Percentiles rank a stretch among this genome's conserved stretches.
Conservation (phyloP, 2,113 vertebrate species). For the Pseudonaja textilis region DNA sequence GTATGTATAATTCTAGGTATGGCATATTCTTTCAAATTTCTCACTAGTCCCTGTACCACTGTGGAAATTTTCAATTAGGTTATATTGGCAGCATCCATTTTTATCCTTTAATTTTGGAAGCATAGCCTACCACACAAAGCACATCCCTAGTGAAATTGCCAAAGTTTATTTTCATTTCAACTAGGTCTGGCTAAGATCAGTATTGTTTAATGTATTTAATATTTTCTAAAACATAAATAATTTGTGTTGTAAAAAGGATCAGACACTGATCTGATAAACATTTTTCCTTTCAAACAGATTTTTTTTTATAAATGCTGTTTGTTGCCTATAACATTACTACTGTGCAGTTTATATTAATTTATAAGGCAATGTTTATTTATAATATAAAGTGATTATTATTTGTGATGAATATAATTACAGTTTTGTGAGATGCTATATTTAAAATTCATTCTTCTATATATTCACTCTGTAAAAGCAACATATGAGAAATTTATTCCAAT, state of each 20-base stretch:
- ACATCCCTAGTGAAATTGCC: not conserved
- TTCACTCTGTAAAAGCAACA: not conserved
- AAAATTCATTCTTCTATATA: not conserved
- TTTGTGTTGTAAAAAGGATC: not conserved
- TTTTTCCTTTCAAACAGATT: not conserved
- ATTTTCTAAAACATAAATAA: conserved; percentile 13
- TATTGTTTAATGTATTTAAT: conserved; percentile 11
- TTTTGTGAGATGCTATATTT: conserved; percentile 7
- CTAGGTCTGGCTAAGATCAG: not conserved
- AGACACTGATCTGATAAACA: not conserved
- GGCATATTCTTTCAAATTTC: not conserved
- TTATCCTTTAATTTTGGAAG: not conserved
- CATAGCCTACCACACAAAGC: not conserved
- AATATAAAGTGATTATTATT: not conserved
- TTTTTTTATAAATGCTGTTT: not conserved
- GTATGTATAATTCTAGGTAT: not conserved
- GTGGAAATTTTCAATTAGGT: not conserved
- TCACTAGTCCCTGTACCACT: not conserved
- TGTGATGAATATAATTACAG: not conserved
- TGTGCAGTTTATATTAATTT: not conserved
- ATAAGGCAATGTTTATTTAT: not conserved
- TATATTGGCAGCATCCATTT: not conserved
- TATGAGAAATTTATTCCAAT: not conserved
- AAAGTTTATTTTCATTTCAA: not conserved
- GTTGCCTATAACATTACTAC: not conserved